Percentiles rank a stretch among this genome's conserved stretches.
phyloP scores from a whole-genome alignment of 2,113 vertebrate genomes.

The Suncus etruscus region DNA sequence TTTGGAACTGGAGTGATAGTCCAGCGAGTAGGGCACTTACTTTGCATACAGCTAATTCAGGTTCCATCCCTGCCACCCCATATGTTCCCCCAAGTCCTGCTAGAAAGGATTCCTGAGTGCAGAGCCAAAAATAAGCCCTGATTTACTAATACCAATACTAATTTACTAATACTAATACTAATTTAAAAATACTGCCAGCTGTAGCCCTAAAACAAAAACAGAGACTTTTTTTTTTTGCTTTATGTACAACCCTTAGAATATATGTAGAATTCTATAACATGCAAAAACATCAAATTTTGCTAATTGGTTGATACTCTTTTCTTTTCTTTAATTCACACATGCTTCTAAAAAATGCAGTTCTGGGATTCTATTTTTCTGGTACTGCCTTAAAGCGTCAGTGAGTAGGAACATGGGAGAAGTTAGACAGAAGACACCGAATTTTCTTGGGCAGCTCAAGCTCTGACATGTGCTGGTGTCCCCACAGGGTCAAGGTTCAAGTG shows the following conservation, averaged over 20 bases:
- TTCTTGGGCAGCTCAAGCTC: not conserved
- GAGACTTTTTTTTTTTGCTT: no score
- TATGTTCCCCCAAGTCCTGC: no score
- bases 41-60: no score
- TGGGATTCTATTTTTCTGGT: not conserved
- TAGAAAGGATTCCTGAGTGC: no score
- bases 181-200: no score
- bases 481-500: not conserved
- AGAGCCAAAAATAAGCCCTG: no score
- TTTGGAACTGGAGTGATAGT: no score
- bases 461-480: accelerated
- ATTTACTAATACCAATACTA: no score
- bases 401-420: not conserved
- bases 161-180: no score
- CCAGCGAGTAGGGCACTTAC: no score
- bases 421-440: accelerated
- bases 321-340: not conserved
- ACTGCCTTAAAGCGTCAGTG: not conserved
- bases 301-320: not conserved
- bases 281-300: not conserved
- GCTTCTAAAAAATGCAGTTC: slow-evolving; percentile 13
- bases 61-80: no score
- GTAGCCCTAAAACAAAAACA: no score
- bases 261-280: not conserved
- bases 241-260: not conserved